Conservation (phyloP, 2,888 invertebrate species). For the Eupelmus urozonus region DNA sequence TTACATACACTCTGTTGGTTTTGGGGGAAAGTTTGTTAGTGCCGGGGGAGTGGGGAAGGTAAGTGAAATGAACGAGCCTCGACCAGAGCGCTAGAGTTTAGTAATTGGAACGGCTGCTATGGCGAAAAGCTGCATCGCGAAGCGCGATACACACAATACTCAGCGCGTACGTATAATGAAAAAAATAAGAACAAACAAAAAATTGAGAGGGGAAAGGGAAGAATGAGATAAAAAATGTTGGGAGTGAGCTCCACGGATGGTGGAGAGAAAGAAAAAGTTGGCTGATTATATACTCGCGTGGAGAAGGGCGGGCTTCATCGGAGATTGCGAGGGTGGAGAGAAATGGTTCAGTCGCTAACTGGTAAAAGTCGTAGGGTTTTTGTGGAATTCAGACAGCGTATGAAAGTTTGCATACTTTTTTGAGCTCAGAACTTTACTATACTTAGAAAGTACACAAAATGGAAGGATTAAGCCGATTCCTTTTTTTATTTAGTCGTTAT, state of each 20-base stretch:
- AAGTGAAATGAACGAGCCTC: conserved; percentile 50
- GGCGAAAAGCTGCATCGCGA: conserved; percentile 20
- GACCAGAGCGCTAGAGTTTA: conserved; percentile 36
- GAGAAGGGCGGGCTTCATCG: conserved; percentile 26
- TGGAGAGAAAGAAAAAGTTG: conserved; percentile 42
- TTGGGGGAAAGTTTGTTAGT: conserved; percentile 54
- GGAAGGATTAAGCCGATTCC: too few relatives aligned
- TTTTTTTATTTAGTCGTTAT: too few relatives aligned
- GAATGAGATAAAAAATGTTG: not conserved
- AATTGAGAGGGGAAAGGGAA: not conserved
- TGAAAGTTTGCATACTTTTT: too few relatives aligned
- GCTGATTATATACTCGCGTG: conserved; percentile 47
- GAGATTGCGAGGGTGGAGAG: conserved; percentile 33
- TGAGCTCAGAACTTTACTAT: too few relatives aligned
- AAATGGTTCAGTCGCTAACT: conserved; percentile 37
- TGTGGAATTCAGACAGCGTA: too few relatives aligned
- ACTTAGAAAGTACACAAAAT: too few relatives aligned
- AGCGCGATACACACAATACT: conserved; percentile 8
- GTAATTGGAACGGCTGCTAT: conserved; percentile 47
- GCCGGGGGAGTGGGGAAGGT: too few relatives aligned
- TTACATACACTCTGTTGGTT: conserved; percentile 46
- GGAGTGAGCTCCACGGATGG: not conserved
- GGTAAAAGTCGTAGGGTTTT: not conserved
- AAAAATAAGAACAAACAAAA: not conserved
- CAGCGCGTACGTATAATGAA: conserved; percentile 11